Evolutionary conservation across 2,888 invertebrate species (phyloP).

Genomic region (Holacanthella duospinosa): DNA sequence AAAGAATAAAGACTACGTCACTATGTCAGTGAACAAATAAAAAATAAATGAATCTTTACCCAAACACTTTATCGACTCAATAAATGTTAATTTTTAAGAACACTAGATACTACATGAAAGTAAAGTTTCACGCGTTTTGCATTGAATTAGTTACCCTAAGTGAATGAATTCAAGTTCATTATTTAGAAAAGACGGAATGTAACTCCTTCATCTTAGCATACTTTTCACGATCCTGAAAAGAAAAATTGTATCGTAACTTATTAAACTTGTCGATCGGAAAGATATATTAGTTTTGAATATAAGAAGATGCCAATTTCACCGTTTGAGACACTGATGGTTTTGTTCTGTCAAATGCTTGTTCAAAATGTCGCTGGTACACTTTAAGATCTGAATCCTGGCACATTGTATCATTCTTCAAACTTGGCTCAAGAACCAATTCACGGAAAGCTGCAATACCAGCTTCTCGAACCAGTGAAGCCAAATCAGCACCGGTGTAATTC

Average conservation of each 20-base stretch:
- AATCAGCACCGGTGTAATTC: conserved; percentile 87
- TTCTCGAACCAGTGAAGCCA: conserved; percentile 78
- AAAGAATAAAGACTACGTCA: no score
- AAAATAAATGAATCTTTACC: no score
- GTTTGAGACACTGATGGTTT: conserved; percentile 76
- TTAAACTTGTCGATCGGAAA: conserved; percentile 18
- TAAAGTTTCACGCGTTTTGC: no score
- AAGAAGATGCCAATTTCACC: conserved; percentile 41
- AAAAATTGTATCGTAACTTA: no score
- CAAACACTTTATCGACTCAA: no score
- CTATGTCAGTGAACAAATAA: no score
- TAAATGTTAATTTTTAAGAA: no score
- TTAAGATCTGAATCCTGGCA: conserved; percentile 44
- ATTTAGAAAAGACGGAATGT: no score
- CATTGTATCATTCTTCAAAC: background rate
- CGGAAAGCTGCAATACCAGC: conserved; percentile 71
- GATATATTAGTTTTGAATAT: background rate
- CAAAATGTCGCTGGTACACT: conserved; percentile 62
- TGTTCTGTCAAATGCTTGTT: conserved; percentile 62
- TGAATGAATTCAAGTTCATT: no score
- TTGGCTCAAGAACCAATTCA: conserved; percentile 51
- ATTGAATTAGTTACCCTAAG: no score
- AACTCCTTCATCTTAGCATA: conserved; percentile 63
- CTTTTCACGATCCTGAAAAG: conserved; percentile 58
- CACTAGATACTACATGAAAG: no score